Evolutionary conservation across 2,113 vertebrate species (phyloP).

Genomic region (Sylvilagus bachmani): DNA sequence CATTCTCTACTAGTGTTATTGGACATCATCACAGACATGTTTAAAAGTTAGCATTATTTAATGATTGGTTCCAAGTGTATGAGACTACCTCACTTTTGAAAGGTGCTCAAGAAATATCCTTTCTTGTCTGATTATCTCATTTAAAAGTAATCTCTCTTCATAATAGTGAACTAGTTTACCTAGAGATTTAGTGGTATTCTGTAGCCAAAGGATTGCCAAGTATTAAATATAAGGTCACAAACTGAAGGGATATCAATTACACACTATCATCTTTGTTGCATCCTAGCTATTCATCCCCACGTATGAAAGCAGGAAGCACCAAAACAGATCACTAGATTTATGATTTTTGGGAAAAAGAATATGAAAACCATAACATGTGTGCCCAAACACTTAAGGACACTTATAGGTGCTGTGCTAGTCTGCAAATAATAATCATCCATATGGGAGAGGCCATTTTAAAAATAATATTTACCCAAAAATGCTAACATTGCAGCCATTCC

Average conservation of each 20-base stretch:
- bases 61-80: neutral
- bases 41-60: slow-evolving; percentile 41
- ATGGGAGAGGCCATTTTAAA: neutral
- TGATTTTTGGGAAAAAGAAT: neutral
- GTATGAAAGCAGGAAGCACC: neutral
- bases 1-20: slow-evolving; percentile 30
- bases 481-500: neutral
- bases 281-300: neutral
- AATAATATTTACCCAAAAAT: neutral
- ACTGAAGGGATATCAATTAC: neutral
- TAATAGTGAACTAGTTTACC: neutral
- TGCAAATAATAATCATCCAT: neutral
- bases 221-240: neutral
- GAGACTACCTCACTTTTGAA: neutral
- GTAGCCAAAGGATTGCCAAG: neutral
- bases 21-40: slow-evolving; percentile 11
- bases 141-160: neutral
- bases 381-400: neutral
- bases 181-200: neutral
- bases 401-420: neutral
- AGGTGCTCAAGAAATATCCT: neutral
- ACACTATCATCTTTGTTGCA: neutral
- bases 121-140: slow-evolving; percentile 1
- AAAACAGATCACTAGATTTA: neutral
- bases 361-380: neutral